These are phyloP conservation scores for Nylanderia fulva DNA, from an alignment of 1,140 invertebrate genomes.

Conservation along the genomic window DNA sequence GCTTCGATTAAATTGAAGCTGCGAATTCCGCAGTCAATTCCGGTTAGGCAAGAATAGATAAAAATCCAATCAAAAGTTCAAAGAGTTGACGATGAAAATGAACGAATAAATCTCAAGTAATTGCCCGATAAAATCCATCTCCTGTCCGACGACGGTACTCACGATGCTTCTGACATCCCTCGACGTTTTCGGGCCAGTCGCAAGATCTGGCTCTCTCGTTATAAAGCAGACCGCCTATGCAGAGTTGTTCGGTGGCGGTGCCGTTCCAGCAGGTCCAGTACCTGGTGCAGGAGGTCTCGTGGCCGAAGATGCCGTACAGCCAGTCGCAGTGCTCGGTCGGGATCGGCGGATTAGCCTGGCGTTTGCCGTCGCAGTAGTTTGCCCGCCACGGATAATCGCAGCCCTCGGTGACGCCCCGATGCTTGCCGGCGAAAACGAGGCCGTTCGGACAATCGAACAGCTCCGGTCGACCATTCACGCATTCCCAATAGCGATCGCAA, in stretches of 20 bases:
- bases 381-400: conserved; percentile 96
- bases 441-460: conserved; percentile 96
- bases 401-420: conserved; percentile 93
- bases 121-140: not conserved
- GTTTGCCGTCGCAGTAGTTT: conserved; percentile 93
- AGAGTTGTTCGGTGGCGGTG: conserved; percentile 96
- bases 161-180: conserved; percentile 97
- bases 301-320: conserved; percentile 97
- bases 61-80: not conserved
- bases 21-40: not conserved
- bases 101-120: not conserved
- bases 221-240: conserved; percentile 96
- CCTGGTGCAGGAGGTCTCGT: conserved; percentile 96
- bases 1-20: not conserved
- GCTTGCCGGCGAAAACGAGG: conserved; percentile 94
- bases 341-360: conserved; percentile 93
- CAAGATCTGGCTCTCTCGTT: conserved; percentile 96
- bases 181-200: conserved; percentile 97
- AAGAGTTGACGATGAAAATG: not conserved
- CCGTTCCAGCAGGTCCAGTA: conserved; percentile 98
- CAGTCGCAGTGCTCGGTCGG: conserved; percentile 95
- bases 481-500: conserved; percentile 96
- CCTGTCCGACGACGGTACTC: conserved; percentile 84
- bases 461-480: conserved; percentile 91
- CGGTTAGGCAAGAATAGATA: not conserved